Base-by-base conservation (phyloP, 2,888 invertebrate genomes). In the Pyrgus malvae region DNA sequence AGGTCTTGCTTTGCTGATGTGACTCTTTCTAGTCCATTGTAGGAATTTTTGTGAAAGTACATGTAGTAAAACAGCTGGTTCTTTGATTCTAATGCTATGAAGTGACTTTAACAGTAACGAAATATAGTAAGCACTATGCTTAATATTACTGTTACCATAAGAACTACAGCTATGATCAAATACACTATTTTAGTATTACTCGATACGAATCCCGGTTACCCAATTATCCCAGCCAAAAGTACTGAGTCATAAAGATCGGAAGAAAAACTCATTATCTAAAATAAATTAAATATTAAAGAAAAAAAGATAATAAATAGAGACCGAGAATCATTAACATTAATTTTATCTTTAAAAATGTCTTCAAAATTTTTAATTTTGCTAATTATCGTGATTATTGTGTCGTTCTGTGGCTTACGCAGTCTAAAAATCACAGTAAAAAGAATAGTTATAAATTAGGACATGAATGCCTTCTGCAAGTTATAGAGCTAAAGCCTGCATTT, bases 1-100 rank as follows among this genome's bases (percentile, higher is more conserved):
- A 51, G 37, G 9, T 44, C 37, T 51, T 19, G 12, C 27, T 51
- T 23, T 37, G n/a, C 7, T 14, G n/a, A n/a, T n/a, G n/a, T n/a
- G n/a, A n/a, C n/a, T 17, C 7, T 29, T 51, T 51, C 27, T 37
- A 19, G 17, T 44, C 12, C 7, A 35, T 42, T 51, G 25, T 19
- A 19, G 17, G 14, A 25, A 9, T 11, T 27, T 42, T 27, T 7
- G 6, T 8, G 19, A 12, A 19, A 11, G 3, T 11, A 41, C 27
- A 27, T n/a, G 12, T n/a, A 11, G 6, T 11, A n/a, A n/a, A n/a
- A n/a, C n/a, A n/a, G n/a, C n/a, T n/a, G n/a, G n/a, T n/a, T n/a
- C n/a, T 17, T 38, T 31, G 16, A 19, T 19, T 17, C 29, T 44
- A 16, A 35, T 9, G 35, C 35, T 16, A 9, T 2, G 12, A 3